Base-by-base conservation (phyloP, 2,113 vertebrate species). In the Cheilinus undulatus region DNA sequence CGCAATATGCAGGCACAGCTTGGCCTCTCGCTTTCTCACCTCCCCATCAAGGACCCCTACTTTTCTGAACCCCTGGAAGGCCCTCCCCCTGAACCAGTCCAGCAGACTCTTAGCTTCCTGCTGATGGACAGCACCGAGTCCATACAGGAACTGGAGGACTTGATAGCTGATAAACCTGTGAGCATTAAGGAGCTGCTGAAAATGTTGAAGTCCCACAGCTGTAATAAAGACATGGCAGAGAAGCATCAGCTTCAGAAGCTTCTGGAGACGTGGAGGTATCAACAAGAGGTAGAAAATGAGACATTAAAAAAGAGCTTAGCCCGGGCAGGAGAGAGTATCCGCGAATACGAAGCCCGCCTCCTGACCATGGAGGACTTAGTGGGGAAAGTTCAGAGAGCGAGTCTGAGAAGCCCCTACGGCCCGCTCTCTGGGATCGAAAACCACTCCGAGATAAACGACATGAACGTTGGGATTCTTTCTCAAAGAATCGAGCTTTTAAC, bases 1-100 rank as follows among this genome's bases (percentile, higher is more conserved):
- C 93, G 94, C 88, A 92, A 86, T 89, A 93, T 95, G 92, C 94
- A 95, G 77, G 94, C 93, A 86, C 94, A 94, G 93, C 94, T 95
- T 90, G 92, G 93, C 89, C 91, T 94, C 88, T 90, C 93, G 20
- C 89, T 93, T 86, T 91, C 91, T 77, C 91, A 91, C 86, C 83
- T 87, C 43, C 73, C 92, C 76, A 62, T 71, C 81, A 91, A 86
- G 88, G 93, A 95, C 43, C 71, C 89, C 78, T 91, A 60, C 73
- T 79, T 92, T 86, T 80, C 93, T 87, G 91, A 93, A 73, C 70
- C 86, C 64, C 59, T 66, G 26, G 91, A 94, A 65, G 58, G 61
- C 65, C 82, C 83, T 69, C 56, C 83, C 40, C 82, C 88, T 73
- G 89, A 92, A 68, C 75, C 63, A 63, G 50, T 91, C 64, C 83